Evolutionary conservation across 2,888 invertebrate genomes (phyloP), one percentile per base, ranked within the genome.

Genomic region (Brenthis daphne): DNA sequence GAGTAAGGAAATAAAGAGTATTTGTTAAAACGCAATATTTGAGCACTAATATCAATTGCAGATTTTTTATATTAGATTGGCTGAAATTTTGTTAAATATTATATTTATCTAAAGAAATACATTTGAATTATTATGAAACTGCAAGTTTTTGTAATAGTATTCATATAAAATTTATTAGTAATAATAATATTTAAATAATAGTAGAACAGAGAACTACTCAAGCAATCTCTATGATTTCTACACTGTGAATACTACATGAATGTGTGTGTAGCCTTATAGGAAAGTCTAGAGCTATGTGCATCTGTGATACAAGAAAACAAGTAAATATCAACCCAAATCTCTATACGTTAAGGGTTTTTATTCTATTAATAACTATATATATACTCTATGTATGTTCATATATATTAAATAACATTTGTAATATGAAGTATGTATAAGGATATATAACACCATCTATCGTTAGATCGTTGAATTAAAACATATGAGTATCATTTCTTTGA

Each of bases 221-320:
- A 8, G 37, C 6, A 20, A 29, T 16, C 64, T 70, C 58, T 70
- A 29, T 33, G 6, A 43, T 43, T 64, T 61, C 55, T 43, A 61
- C 68, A 53, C 58, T 54, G 43, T 57, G 29, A 16, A 57, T 29
- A 47, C 16, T 4, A 11, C 64, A 57, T 54, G 51, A 47, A 67
- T 65, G 66, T 74, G 70, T 73, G 70, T 43, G 71, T 66, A 69
- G 68, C 67, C 67, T 73, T 73, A 67, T 65, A 65, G 67, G 73
- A 73, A 67, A 71, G 71, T 65, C 65, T 55, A 64, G 47, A 57
- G 57, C 54, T 51, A 63, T 68, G 24, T 70, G 68, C 69, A 66
- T 20, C 56, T 54, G 50, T 20, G 51, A 66, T 68, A 71, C 51
- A 55, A 66, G 66, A 56, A 66, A 50, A 65, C 13, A 11, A 14